phyloP scores from a whole-genome alignment of 2,888 invertebrate species.

The Oegoconia quadripuncta region DNA sequence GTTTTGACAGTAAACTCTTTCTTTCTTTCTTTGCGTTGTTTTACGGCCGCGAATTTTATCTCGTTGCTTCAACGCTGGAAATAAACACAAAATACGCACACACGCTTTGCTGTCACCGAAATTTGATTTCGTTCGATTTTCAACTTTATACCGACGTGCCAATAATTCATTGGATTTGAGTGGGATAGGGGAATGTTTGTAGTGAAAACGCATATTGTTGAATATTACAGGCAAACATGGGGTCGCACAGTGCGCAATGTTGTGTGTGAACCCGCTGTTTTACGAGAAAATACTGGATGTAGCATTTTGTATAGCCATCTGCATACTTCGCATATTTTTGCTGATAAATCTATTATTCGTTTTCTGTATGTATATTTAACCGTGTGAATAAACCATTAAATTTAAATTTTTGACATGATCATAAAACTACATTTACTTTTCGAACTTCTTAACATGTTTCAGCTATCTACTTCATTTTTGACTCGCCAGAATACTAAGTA shows the following conservation, averaged over 20 bases:
- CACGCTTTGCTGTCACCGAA: not conserved
- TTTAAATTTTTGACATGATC: too few relatives aligned
- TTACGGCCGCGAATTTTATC: conserved; percentile 61
- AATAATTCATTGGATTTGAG: conserved; percentile 27
- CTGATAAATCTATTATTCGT: conserved; percentile 13
- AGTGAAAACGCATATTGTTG: conserved; percentile 46
- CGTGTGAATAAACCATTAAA: too few relatives aligned
- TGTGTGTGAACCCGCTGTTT: conserved; percentile 52
- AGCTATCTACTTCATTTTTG: conserved; percentile 25
- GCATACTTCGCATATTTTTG: conserved; percentile 28
- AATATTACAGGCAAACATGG: conserved; percentile 60
- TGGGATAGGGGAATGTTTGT: conserved; percentile 26
- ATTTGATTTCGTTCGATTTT: conserved; percentile 46
- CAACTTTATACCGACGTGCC: conserved; percentile 36
- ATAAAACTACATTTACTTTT: too few relatives aligned
- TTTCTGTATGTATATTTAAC: too few relatives aligned
- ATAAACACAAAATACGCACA: conserved; percentile 40
- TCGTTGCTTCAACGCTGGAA: conserved; percentile 53
- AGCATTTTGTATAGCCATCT: conserved; percentile 33
- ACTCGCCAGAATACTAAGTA: conserved; percentile 65
- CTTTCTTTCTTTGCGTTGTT: conserved; percentile 47
- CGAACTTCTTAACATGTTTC: conserved; percentile 17
- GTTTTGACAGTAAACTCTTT: conserved; percentile 53
- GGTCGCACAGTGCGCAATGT: conserved; percentile 52
- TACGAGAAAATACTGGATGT: conserved; percentile 45